These are phyloP conservation scores for Myotis planiceps DNA, from an alignment of 2,797 vertebrate genomes.

Conservation along the genomic window DNA sequence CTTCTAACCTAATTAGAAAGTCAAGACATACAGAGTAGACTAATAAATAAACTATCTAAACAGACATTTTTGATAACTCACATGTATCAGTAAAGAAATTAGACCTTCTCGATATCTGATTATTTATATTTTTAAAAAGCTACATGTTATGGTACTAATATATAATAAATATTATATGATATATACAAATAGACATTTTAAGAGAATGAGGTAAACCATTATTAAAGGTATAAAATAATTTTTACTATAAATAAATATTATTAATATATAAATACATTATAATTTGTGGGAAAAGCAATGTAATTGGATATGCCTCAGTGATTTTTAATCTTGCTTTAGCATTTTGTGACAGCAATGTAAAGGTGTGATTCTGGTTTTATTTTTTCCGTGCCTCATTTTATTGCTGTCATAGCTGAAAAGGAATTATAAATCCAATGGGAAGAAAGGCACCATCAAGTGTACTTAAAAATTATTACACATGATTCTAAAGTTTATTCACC, in stretches of 20 bases:
- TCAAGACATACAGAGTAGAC: not conserved
- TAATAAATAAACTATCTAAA: not conserved
- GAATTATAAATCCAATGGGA: not conserved
- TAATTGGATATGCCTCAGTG: not conserved
- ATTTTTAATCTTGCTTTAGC: not conserved
- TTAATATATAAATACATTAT: not conserved
- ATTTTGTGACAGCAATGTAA: not conserved
- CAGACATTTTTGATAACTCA: not conserved
- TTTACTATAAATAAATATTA: not conserved
- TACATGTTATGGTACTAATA: not conserved
- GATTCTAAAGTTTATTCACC: not conserved
- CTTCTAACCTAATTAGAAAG: not conserved
- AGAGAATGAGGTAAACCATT: not conserved
- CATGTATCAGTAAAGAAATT: not conserved
- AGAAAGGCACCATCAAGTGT: not conserved
- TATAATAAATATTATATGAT: not conserved
- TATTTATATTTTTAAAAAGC: not conserved
- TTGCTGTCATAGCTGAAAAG: not conserved
- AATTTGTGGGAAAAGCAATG: not conserved
- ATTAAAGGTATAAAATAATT: not conserved
- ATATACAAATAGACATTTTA: not conserved
- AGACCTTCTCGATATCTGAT: not conserved
- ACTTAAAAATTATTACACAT: not conserved
- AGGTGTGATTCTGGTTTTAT: not conserved
- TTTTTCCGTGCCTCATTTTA: slow-evolving; percentile 10